Conservation (phyloP, 2,888 invertebrate genomes). For the Choristoneura rosaceana region DNA sequence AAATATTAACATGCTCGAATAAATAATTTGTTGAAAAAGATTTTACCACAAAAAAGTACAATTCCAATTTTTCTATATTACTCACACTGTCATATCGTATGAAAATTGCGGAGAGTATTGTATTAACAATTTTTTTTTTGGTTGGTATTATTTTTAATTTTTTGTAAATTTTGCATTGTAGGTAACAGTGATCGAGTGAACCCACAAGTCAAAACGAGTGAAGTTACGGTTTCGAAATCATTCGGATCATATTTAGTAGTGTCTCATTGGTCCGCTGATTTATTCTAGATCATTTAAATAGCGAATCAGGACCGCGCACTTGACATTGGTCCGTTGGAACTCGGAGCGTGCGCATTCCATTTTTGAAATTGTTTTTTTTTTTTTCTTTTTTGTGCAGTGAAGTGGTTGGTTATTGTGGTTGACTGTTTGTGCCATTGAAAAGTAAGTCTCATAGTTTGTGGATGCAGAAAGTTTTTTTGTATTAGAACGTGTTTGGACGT, state of each 20-base stretch:
- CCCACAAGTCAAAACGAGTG: conserved; percentile 42
- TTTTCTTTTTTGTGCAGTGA: conserved; percentile 39
- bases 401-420: conserved; percentile 32
- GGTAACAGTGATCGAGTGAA: conserved; percentile 43
- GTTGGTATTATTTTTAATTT: not conserved
- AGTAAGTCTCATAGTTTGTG: conserved; percentile 28
- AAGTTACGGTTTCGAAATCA: conserved; percentile 55
- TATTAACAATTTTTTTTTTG: too few relatives aligned
- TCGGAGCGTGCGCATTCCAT: conserved; percentile 58
- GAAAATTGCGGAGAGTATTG: too few relatives aligned
- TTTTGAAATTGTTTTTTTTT: conserved; percentile 43
- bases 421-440: conserved; percentile 34
- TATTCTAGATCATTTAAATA: conserved; percentile 82
- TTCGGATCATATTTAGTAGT: conserved; percentile 61
- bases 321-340: conserved; percentile 73
- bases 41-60: too few relatives aligned
- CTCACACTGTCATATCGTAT: too few relatives aligned
- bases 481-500: not conserved
- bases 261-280: conserved; percentile 54
- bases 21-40: too few relatives aligned
- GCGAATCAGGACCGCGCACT: conserved; percentile 69
- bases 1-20: too few relatives aligned
- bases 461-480: conserved; percentile 10
- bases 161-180: not conserved
- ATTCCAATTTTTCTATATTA: too few relatives aligned